A percentile compares a stretch with the other conserved stretches of the same genome.
These are phyloP conservation scores for Dicycla oo DNA, from an alignment of 2,888 invertebrate genomes.

Conservation along the genomic window DNA sequence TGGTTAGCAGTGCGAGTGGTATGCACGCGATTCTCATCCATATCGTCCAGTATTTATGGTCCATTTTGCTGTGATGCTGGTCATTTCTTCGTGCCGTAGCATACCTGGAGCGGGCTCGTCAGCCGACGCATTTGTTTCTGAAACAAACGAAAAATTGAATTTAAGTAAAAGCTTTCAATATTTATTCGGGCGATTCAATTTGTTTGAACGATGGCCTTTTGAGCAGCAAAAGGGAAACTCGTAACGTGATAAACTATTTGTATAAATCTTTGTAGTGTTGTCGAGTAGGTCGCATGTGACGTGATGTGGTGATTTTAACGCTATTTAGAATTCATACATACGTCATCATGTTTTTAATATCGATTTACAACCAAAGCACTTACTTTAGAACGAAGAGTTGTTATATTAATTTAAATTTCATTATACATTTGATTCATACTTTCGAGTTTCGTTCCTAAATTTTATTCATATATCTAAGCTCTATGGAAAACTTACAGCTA, in stretches of 20 bases:
- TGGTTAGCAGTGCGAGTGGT: conserved; percentile 77
- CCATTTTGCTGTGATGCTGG: conserved; percentile 87
- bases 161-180: conserved; percentile 52
- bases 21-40: conserved; percentile 85
- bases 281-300: not conserved
- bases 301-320: not conserved
- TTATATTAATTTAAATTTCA: too few species aligned
- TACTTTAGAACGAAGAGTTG: too few species aligned
- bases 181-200: conserved; percentile 42
- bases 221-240: conserved; percentile 54
- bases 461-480: too few species aligned
- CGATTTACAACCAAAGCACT: not conserved
- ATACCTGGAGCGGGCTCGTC: conserved; percentile 80
- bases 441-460: not conserved
- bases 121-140: conserved; percentile 84
- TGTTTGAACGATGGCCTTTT: conserved; percentile 46
- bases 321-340: not conserved
- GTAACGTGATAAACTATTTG: conserved; percentile 62
- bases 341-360: not conserved
- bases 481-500: too few species aligned
- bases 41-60: conserved; percentile 87
- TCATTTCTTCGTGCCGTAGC: conserved; percentile 87
- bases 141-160: conserved; percentile 73
- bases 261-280: conserved; percentile 37
- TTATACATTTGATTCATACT: too few species aligned